Evolutionary conservation across 2,888 invertebrate species (phyloP).

Genomic region (Drosophila seclusa): DNA sequence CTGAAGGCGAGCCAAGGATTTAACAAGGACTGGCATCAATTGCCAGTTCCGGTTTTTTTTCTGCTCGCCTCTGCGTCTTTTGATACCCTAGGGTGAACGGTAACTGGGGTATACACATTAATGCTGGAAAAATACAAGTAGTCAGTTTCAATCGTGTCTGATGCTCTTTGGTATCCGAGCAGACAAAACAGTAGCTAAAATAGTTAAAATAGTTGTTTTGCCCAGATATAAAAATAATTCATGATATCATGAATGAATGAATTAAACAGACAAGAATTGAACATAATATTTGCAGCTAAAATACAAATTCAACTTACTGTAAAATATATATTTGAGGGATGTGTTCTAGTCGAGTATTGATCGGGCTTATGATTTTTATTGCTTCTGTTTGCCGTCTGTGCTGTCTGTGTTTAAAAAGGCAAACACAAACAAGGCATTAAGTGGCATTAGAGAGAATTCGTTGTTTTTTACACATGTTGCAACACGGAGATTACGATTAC

Average conservation of each 20-base stretch:
- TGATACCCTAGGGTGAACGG: slow-evolving; percentile 19
- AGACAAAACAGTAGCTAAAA: neutral
- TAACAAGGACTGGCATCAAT: slow-evolving; percentile 41
- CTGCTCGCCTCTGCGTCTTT: neutral
- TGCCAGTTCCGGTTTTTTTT: slow-evolving; percentile 23
- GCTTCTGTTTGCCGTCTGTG: slow-evolving; percentile 26
- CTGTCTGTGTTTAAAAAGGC: slow-evolving; percentile 73
- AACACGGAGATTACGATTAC: slow-evolving; percentile 81
- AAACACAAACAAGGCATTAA: slow-evolving; percentile 83
- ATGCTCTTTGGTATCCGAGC: neutral
- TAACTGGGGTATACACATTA: neutral
- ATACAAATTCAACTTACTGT: neutral
- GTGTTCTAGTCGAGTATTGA: neutral
- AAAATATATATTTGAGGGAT: slow-evolving; percentile 10
- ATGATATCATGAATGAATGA: neutral
- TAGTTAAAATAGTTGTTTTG: neutral
- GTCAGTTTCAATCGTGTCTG: too few species aligned
- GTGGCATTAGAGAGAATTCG: slow-evolving; percentile 80
- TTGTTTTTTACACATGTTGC: slow-evolving; percentile 84
- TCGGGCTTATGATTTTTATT: slow-evolving; percentile 1
- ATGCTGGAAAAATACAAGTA: neutral
- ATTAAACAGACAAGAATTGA: neutral
- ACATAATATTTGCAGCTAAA: neutral
- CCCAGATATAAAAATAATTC: neutral
- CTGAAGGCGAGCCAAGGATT: slow-evolving; percentile 17